These are phyloP conservation scores for Episyrphus balteatus DNA, from an alignment of 1,140 invertebrate species.

Conservation along the genomic window DNA sequence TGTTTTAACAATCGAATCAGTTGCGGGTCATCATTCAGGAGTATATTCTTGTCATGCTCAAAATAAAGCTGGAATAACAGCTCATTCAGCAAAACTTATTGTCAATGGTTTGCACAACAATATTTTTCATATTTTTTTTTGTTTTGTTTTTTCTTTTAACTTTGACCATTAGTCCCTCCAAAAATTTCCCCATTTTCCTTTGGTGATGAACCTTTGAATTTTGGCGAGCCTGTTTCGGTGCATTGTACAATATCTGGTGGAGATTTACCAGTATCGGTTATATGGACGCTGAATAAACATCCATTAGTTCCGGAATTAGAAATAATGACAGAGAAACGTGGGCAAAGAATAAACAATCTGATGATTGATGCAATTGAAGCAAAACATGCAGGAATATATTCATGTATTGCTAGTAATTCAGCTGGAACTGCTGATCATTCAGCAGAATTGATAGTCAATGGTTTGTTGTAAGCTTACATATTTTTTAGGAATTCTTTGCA, in stretches of 20 bases:
- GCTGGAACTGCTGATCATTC: conserved; percentile 44
- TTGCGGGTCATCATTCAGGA: conserved; percentile 43
- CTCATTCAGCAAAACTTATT: conserved; percentile 52
- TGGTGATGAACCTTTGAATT: conserved; percentile 54
- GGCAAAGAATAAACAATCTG: conserved; percentile 41
- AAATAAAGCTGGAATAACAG: conserved; percentile 57
- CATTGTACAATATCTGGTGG: conserved; percentile 63
- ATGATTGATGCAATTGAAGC: conserved; percentile 46
- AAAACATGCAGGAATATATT: conserved; percentile 57
- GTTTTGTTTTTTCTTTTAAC: conserved; percentile 5
- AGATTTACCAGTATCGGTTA: conserved; percentile 58
- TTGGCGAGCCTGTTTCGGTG: conserved; percentile 55
- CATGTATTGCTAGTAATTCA: conserved; percentile 53
- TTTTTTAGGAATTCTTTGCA: not conserved
- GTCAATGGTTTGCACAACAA: conserved; percentile 53
- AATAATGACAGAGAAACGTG: conserved; percentile 24
- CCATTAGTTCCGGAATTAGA: conserved; percentile 20
- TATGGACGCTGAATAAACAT: conserved; percentile 55
- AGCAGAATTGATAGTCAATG: conserved; percentile 45
- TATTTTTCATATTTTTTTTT: conserved; percentile 4
- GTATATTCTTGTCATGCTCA: conserved; percentile 53
- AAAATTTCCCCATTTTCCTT: conserved; percentile 54
- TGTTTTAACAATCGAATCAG: conserved; percentile 40
- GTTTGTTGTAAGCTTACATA: conserved; percentile 25
- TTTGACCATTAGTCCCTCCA: conserved; percentile 44